Evolutionary conservation across 2,888 invertebrate genomes (phyloP).

Genomic region (Cephus runcator): DNA sequence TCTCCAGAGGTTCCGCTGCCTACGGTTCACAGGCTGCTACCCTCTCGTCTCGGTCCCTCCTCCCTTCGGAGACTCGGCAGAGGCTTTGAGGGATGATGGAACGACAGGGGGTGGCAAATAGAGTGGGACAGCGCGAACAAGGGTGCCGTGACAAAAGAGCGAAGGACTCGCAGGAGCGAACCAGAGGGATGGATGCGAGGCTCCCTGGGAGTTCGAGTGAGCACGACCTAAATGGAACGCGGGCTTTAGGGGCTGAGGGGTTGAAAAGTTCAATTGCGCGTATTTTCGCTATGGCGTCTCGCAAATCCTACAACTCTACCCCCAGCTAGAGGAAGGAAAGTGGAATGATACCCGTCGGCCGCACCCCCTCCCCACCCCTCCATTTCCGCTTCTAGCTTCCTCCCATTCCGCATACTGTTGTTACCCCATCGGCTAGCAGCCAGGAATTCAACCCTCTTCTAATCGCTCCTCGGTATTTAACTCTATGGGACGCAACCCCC

Average conservation of each 20-base stretch:
- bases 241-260: conserved; percentile 43
- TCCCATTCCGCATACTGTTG: neutral
- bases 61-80: conserved; percentile 13
- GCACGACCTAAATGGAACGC: conserved; percentile 31
- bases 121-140: conserved; percentile 61
- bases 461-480: conserved; percentile 31
- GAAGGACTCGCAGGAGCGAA: conserved; percentile 36
- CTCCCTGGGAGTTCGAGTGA: conserved; percentile 11
- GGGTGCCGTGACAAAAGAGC: conserved; percentile 62
- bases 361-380: neutral
- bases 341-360: conserved; percentile 42
- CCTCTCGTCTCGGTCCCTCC: neutral
- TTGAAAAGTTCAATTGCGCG: conserved; percentile 66
- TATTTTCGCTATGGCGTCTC: conserved; percentile 62
- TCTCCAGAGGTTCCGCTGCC: neutral
- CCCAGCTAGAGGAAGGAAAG: conserved; percentile 33
- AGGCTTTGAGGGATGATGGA: conserved; percentile 54
- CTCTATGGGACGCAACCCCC: conserved; percentile 9
- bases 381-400: neutral
- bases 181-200: conserved; percentile 22
- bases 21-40: neutral
- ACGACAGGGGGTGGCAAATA: conserved; percentile 52
- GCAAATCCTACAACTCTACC: conserved; percentile 54
- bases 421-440: neutral
- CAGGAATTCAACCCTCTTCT: neutral